Conservation (phyloP, 2,113 vertebrate genomes). For the Pelecanus crispus region DNA sequence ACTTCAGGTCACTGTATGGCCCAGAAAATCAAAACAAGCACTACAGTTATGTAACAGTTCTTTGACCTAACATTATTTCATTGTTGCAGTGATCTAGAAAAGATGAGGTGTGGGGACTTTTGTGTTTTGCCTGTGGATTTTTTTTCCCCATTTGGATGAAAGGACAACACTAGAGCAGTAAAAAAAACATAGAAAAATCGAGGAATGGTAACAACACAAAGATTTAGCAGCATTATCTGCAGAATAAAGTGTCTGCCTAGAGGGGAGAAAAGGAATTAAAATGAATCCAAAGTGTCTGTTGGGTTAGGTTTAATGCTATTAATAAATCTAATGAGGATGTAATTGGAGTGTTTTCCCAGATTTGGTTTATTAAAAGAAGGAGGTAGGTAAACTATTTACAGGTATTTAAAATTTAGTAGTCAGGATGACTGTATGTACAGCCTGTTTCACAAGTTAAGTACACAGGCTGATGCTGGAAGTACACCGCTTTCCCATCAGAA, state of each 20-base stretch:
- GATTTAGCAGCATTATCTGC: not conserved
- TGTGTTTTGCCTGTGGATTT: not conserved
- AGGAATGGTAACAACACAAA: not conserved
- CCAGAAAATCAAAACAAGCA: not conserved
- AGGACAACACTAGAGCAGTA: not conserved
- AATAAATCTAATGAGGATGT: not conserved
- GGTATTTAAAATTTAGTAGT: not conserved
- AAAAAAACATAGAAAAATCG: not conserved
- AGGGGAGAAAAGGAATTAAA: not conserved
- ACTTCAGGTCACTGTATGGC: not conserved
- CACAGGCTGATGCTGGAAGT: not conserved
- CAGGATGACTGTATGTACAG: not conserved
- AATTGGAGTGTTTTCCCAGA: not conserved
- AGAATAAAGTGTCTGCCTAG: not conserved
- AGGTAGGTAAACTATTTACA: not conserved
- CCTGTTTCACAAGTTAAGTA: not conserved
- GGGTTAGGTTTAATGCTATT: not conserved
- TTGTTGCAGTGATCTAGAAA: not conserved
- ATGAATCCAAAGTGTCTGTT: not conserved
- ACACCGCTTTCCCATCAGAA: not conserved
- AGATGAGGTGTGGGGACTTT: not conserved
- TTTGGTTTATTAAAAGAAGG: not conserved
- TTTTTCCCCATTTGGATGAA: not conserved
- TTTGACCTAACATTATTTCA: not conserved
- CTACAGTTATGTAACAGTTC: not conserved